These are phyloP conservation scores for Drosophila nigrodunni DNA, from an alignment of 1,140 invertebrate species.

Conservation along the genomic window DNA sequence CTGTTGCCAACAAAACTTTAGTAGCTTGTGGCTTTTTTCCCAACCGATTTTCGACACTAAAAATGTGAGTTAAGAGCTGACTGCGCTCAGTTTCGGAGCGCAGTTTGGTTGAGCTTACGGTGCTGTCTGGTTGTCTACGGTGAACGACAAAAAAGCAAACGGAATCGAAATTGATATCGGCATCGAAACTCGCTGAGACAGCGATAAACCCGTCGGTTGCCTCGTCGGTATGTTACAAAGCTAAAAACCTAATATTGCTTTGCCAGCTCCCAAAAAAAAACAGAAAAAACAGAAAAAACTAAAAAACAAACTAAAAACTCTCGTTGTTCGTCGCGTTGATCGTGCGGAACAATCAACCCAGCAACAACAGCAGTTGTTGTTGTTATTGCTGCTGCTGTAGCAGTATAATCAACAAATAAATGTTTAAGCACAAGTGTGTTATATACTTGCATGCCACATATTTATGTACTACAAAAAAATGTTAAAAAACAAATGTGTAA, in stretches of 20 bases:
- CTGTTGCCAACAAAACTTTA: constrained; percentile 72
- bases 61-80: constrained; percentile 69
- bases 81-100: constrained; percentile 56
- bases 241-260: constrained; percentile 39
- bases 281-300: constrained; percentile 10
- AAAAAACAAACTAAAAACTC: constrained; percentile 19
- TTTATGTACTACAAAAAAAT: constrained; percentile 13
- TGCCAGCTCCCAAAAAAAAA: constrained; percentile 41
- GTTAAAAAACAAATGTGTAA: constrained; percentile 29
- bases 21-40: constrained; percentile 12
- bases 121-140: constrained; percentile 62
- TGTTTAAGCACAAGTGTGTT: constrained; percentile 49
- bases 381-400: constrained; percentile 45
- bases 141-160: constrained; percentile 23
- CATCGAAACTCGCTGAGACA: constrained; percentile 33
- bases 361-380: constrained; percentile 36
- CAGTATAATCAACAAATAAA: constrained; percentile 53
- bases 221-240: constrained; percentile 56
- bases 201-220: constrained; percentile 51
- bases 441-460: constrained; percentile 34
- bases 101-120: constrained; percentile 72
- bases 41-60: constrained; percentile 9
- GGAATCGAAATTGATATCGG: constrained; percentile 44
- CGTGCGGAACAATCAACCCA: constrained; percentile 52
- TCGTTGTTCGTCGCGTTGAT: constrained; percentile 45